phyloP scores from a whole-genome alignment of 2,888 invertebrate genomes.

The Oligia strigilis region DNA sequence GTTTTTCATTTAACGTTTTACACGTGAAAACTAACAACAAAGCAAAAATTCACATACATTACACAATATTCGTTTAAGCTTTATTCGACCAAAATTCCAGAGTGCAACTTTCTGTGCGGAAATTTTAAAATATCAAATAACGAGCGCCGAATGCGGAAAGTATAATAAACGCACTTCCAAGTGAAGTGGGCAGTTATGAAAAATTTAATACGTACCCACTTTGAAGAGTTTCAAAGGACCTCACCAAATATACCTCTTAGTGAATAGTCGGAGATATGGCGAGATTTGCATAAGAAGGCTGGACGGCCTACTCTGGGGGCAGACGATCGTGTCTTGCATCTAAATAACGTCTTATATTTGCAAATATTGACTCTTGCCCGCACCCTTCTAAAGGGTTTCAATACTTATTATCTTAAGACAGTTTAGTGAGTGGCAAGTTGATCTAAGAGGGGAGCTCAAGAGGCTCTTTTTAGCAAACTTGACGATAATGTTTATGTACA shows the following conservation, averaged over 20 bases:
- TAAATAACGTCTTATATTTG: slow-evolving; percentile 90
- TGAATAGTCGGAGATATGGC: slow-evolving; percentile 85
- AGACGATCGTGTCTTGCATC: slow-evolving; percentile 88
- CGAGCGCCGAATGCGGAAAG: slow-evolving; percentile 63
- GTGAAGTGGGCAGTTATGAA: slow-evolving; percentile 84
- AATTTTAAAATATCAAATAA: slow-evolving; percentile 66
- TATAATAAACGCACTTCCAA: slow-evolving; percentile 76
- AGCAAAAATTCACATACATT: slow-evolving; percentile 37
- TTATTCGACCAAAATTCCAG: slow-evolving; percentile 40
- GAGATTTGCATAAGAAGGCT: slow-evolving; percentile 87
- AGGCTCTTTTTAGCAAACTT: slow-evolving; percentile 62
- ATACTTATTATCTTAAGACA: slow-evolving; percentile 86
- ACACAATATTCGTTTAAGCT: slow-evolving; percentile 44
- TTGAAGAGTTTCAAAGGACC: slow-evolving; percentile 80
- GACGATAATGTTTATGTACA: slow-evolving; percentile 47
- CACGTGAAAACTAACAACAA: slow-evolving; percentile 35
- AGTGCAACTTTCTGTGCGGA: slow-evolving; percentile 47
- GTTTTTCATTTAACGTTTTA: slow-evolving; percentile 27
- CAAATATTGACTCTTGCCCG: slow-evolving; percentile 89
- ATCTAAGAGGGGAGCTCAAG: slow-evolving; percentile 71
- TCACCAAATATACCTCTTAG: slow-evolving; percentile 86
- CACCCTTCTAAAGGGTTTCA: slow-evolving; percentile 85
- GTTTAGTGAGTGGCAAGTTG: slow-evolving; percentile 84
- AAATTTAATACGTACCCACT: slow-evolving; percentile 85
- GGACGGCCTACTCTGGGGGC: slow-evolving; percentile 79